These are phyloP conservation scores for Zaprionus vittiger DNA, from an alignment of 1,140 invertebrate species.

Conservation along the genomic window DNA sequence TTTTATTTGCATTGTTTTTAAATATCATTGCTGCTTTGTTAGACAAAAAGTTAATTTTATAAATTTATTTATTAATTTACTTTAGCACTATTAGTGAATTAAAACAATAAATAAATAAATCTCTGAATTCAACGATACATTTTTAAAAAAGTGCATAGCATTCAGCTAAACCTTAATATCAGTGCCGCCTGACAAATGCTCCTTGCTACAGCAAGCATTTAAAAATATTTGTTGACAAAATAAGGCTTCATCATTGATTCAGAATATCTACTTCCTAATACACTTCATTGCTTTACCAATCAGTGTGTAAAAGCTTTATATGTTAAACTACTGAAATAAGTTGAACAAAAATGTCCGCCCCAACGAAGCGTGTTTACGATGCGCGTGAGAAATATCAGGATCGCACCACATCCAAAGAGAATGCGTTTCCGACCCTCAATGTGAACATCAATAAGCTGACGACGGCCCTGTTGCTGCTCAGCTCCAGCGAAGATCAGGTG, in stretches of 20 bases:
- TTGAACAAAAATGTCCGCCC: constrained; percentile 52
- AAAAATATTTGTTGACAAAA: background rate
- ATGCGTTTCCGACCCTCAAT: constrained; percentile 56
- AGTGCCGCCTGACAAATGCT: constrained; percentile 10
- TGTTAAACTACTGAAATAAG: constrained; percentile 1
- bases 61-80: background rate
- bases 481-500: constrained; percentile 66
- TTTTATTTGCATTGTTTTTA: background rate
- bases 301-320: background rate
- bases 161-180: background rate
- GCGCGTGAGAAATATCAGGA: constrained; percentile 60
- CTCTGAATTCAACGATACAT: no score
- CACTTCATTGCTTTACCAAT: constrained; percentile 1
- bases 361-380: constrained; percentile 65
- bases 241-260: background rate
- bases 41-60: background rate
- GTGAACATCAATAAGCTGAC: constrained; percentile 58
- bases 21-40: background rate
- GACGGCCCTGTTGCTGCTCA: constrained; percentile 62
- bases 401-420: constrained; percentile 59
- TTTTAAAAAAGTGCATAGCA: background rate
- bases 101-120: no score
- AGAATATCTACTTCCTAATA: background rate
- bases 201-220: background rate
- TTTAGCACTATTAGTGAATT: no score